Evolutionary conservation across 2,113 vertebrate species (phyloP), one percentile per base, ranked within the genome.

Genomic region (Suricata suricatta): DNA sequence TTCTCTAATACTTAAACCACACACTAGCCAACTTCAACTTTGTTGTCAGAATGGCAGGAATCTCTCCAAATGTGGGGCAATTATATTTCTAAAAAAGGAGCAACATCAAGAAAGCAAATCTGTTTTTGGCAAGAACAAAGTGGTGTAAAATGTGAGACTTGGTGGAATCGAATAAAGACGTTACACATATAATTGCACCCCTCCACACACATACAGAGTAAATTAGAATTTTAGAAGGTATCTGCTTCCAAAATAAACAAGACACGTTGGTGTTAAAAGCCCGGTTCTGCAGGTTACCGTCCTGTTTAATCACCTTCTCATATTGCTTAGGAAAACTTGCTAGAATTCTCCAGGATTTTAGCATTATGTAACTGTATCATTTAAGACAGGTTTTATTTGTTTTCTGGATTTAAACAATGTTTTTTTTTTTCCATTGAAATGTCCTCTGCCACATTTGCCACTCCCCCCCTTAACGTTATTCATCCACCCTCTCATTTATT

Each of bases 401-500:
- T 77, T 7, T 63, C 12, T 95, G 15, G 15, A 23, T 60, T 92
- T 92, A 63, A 88, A 54, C 19, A n/a, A 33, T 3, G 2, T 12
- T 82, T 87, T 7, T 0, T 9, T 10, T 12, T 82, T 80, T 76
- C 79, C 35, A 41, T 27, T 29, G 52, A 68, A 31, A 52, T 69
- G 0, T 19, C 6, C 17, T 81, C 3, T n/a, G 17, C 31, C 21
- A 11, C n/a, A n/a, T 14, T 2, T 29, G 2, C 41, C 41, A 41
- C 54, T n/a, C n/a, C 2, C 14, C 11, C 5, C 16, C 1, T 47
- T 17, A 23, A 17, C 0, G 0, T 1, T 5, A 63, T 77, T 76
- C 9, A 27, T 41, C 57, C 8, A 83, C n/a, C 31, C 8, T 16
- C 27, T n/a, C 29, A 29, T 7, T 27, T 74, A 16, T 47, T 66